phyloP scores from a whole-genome alignment of 2,797 vertebrate genomes.

The Takifugu ocellatus region DNA sequence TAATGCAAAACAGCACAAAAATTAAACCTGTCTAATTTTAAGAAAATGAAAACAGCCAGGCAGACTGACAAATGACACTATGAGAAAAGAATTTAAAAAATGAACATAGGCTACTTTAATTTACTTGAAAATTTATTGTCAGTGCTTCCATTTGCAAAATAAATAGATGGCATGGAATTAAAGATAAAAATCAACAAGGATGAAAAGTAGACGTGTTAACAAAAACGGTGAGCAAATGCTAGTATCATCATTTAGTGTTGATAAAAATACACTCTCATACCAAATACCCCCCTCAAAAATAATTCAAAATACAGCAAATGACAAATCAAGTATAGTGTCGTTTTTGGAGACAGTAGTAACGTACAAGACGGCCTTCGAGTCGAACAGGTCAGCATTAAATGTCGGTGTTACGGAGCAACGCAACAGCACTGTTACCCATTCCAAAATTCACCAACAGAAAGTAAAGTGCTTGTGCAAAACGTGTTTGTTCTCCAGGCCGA shows the following conservation, averaged over 20 bases:
- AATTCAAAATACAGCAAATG: constrained; percentile 74
- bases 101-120: constrained; percentile 77
- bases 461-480: constrained; percentile 80
- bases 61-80: constrained; percentile 53
- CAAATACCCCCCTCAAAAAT: constrained; percentile 62
- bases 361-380: constrained; percentile 54
- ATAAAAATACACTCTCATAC: constrained; percentile 77
- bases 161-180: constrained; percentile 87
- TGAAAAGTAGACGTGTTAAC: constrained; percentile 80
- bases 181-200: constrained; percentile 80
- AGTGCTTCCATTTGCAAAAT: constrained; percentile 87
- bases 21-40: constrained; percentile 9
- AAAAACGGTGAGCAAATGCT: constrained; percentile 76
- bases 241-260: constrained; percentile 83
- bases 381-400: constrained; percentile 36
- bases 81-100: constrained; percentile 57
- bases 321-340: constrained; percentile 65
- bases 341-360: constrained; percentile 72
- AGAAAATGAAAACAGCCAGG: constrained; percentile 17
- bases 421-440: constrained; percentile 49
- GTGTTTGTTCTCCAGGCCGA: constrained; percentile 72
- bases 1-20: background rate
- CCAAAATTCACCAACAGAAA: constrained; percentile 42
- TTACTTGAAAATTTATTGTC: constrained; percentile 86
- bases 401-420: constrained; percentile 45